phyloP scores from a whole-genome alignment of 2,888 invertebrate species.

The Pimpla rufipes region DNA sequence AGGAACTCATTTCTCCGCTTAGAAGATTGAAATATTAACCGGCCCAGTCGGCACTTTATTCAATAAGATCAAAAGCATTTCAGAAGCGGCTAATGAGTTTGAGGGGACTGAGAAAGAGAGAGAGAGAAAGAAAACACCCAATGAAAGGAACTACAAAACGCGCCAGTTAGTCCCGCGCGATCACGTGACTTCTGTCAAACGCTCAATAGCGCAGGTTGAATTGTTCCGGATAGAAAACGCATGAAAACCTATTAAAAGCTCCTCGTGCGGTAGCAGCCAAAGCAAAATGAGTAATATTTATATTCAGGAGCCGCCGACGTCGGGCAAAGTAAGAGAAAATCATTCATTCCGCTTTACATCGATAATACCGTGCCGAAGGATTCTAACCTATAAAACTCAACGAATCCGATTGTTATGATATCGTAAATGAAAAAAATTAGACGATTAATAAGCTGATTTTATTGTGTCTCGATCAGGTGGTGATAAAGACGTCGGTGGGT shows the following conservation, averaged over 20 bases:
- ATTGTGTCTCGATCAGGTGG: slow-evolving; percentile 88
- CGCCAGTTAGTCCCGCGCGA: neutral
- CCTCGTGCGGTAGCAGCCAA: neutral
- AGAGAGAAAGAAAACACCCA: neutral
- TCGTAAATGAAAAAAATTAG: neutral
- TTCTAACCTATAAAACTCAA: slow-evolving; percentile 28
- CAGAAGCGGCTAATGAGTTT: too few species aligned
- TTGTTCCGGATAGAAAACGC: neutral
- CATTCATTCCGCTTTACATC: neutral
- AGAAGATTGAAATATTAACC: too few species aligned
- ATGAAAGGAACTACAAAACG: neutral
- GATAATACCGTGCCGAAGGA: neutral
- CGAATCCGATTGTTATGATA: neutral
- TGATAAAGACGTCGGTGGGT: slow-evolving; percentile 96
- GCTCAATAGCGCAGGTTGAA: neutral
- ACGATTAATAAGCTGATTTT: neutral
- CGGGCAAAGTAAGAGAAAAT: slow-evolving; percentile 92
- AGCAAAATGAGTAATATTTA: slow-evolving; percentile 97
- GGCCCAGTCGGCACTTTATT: too few species aligned
- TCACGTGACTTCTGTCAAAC: slow-evolving; percentile 9
- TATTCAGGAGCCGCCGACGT: slow-evolving; percentile 98
- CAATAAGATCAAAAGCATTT: too few species aligned
- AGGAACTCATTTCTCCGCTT: too few species aligned
- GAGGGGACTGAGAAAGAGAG: neutral
- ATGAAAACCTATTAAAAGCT: neutral